These are phyloP conservation scores for Drosophila erecta DNA, from an alignment of 1,140 invertebrate species.

Conservation along the genomic window DNA sequence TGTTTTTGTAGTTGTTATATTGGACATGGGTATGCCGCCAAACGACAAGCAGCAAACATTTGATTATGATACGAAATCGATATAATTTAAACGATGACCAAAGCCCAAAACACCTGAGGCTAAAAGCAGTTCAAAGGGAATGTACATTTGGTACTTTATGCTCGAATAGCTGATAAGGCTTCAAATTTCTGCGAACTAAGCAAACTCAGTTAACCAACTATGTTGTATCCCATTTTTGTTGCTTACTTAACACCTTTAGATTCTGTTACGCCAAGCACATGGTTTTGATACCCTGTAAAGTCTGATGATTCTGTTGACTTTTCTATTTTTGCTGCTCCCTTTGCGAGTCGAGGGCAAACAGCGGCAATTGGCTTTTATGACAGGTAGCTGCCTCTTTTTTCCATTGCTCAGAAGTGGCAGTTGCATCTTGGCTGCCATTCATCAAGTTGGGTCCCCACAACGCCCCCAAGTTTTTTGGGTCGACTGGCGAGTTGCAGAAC, in stretches of 20 bases:
- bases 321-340: slow-evolving; percentile 38
- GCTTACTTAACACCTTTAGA: too few relatives aligned
- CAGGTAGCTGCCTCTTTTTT: slow-evolving; percentile 44
- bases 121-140: neutral
- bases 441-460: slow-evolving; percentile 49
- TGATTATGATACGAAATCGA: slow-evolving; percentile 83
- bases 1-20: slow-evolving; percentile 82
- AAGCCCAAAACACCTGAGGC: neutral
- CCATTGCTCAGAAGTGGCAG: slow-evolving; percentile 6
- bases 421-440: slow-evolving; percentile 62
- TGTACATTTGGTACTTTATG: neutral
- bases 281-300: neutral
- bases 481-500: slow-evolving; percentile 16
- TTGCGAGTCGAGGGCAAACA: slow-evolving; percentile 39
- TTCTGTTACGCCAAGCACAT: too few relatives aligned
- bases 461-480: slow-evolving; percentile 41
- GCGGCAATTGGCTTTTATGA: slow-evolving; percentile 64
- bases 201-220: too few relatives aligned
- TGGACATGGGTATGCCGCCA: slow-evolving; percentile 62
- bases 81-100: slow-evolving; percentile 82
- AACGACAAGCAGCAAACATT: slow-evolving; percentile 80
- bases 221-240: too few relatives aligned
- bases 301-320: slow-evolving; percentile 28
- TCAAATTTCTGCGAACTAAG: neutral
- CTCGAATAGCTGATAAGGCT: neutral